These are phyloP conservation scores for Rattus rattus DNA, from an alignment of 2,113 vertebrate species.

Conservation along the genomic window DNA sequence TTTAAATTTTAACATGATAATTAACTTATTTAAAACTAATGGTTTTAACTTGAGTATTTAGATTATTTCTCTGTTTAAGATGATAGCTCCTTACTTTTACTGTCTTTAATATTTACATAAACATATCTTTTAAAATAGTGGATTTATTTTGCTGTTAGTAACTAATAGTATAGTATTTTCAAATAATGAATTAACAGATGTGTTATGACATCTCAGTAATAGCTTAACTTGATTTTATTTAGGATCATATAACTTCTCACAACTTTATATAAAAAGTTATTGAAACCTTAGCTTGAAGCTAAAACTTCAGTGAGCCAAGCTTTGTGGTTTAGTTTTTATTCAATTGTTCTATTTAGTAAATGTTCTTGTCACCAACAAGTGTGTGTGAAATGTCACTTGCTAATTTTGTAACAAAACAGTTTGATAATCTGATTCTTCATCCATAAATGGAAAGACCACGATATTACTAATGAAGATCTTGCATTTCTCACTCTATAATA, in stretches of 20 bases:
- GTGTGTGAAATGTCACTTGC: background rate
- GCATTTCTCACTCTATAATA: background rate
- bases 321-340: background rate
- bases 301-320: background rate
- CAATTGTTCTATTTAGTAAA: background rate
- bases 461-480: background rate
- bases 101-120: background rate
- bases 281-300: background rate
- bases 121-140: background rate
- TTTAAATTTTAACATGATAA: background rate
- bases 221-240: conserved; percentile 22
- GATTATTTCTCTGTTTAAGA: background rate
- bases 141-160: background rate
- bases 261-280: background rate
- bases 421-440: background rate
- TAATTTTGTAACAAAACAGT: background rate
- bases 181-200: background rate
- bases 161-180: conserved; percentile 11
- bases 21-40: background rate
- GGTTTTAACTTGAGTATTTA: background rate
- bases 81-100: background rate
- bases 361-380: background rate
- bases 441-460: background rate
- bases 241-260: background rate
- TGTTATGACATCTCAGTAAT: background rate